Percentiles rank a stretch among this genome's conserved stretches.
Conservation (phyloP, 2,797 vertebrate genomes). For the Zonotrichia albicollis region DNA sequence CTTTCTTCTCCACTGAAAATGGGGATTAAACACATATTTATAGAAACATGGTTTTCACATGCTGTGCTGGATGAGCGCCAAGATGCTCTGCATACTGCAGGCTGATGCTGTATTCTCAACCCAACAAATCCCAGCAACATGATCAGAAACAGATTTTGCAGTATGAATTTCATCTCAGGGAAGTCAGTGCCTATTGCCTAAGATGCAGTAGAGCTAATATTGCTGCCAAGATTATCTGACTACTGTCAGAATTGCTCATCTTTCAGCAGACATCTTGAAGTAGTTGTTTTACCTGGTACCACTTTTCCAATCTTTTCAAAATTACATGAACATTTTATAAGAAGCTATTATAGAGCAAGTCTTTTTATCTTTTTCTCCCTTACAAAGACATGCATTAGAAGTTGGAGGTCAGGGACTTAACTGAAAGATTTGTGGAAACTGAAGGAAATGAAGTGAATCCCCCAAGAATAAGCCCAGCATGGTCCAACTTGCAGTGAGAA, state of each 20-base stretch:
- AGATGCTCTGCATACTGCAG: background rate
- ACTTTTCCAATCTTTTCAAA: background rate
- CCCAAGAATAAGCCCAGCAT: background rate
- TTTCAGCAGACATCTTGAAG: background rate
- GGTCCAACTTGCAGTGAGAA: background rate
- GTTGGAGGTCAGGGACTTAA: background rate
- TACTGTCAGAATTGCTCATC: background rate
- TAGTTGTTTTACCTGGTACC: background rate
- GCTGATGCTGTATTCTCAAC: background rate
- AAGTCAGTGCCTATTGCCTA: background rate
- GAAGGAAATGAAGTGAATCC: background rate
- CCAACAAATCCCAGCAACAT: background rate
- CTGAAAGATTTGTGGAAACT: background rate
- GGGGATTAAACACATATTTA: conserved; percentile 11
- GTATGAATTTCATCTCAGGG: background rate
- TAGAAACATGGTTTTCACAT: conserved; percentile 1
- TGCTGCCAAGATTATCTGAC: background rate
- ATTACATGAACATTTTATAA: conserved; percentile 9
- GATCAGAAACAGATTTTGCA: conserved; percentile 35
- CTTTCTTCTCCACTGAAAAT: background rate
- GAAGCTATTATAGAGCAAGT: background rate
- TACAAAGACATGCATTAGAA: background rate
- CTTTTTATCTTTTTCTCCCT: background rate
- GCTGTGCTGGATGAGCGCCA: conserved; percentile 1
- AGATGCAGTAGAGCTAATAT: background rate